Evolutionary conservation across 1,140 invertebrate genomes (phyloP).

Genomic region (Acromyrmex echinatior): DNA sequence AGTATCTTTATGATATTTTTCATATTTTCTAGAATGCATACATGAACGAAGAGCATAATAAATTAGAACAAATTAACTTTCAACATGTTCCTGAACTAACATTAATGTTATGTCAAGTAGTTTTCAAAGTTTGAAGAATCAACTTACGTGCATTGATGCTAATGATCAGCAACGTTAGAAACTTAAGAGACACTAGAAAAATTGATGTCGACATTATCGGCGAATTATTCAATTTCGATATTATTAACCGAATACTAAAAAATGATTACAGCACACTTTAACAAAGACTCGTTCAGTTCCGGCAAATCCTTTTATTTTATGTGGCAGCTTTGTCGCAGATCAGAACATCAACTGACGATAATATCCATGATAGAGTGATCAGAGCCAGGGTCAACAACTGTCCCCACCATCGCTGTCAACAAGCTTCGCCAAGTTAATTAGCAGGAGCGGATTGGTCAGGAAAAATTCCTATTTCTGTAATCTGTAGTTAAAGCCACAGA

Average conservation of each 20-base stretch:
- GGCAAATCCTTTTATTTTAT: neutral
- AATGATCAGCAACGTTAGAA: neutral
- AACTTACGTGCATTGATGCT: slow-evolving; percentile 66
- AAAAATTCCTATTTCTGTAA: neutral
- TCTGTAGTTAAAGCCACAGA: neutral
- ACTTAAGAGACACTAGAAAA: neutral
- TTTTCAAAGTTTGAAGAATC: neutral
- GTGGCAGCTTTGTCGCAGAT: slow-evolving; percentile 23
- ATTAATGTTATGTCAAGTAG: neutral
- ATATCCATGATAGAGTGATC: slow-evolving; percentile 56
- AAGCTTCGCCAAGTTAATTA: slow-evolving; percentile 30
- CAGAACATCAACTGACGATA: slow-evolving; percentile 63
- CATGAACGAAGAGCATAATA: neutral
- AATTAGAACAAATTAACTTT: neutral
- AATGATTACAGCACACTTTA: slow-evolving; percentile 9
- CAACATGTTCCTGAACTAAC: neutral
- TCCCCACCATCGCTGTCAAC: slow-evolving; percentile 61
- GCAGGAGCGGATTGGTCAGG: slow-evolving; percentile 14
- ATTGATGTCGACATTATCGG: slow-evolving; percentile 42
- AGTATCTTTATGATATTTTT: neutral
- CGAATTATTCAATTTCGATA: neutral
- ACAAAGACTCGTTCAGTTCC: neutral
- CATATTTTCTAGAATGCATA: neutral
- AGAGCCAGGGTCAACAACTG: slow-evolving; percentile 75
- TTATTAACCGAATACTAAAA: neutral